Base-by-base conservation (phyloP, 2,797 vertebrate genomes). In the Ptychadena robeensis region DNA sequence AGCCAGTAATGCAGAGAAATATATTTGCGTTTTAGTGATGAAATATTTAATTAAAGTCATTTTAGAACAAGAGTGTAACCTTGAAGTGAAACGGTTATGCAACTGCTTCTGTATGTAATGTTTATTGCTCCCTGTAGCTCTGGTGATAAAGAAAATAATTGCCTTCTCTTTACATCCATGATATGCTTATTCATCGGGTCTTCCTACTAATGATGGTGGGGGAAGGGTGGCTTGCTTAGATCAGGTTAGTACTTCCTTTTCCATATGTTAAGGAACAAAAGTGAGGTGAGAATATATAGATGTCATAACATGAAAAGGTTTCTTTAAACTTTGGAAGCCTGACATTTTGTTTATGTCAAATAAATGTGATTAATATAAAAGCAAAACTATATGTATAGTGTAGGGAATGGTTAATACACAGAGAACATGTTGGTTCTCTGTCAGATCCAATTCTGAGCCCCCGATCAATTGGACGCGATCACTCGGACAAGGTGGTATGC, bases 31-130 rank as follows among this genome's bases (percentile, higher is more conserved):
- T 78, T 48, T 67, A 57, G 30, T 25, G 22, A 78, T 32, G 4
- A 72, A 63, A 27, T 80, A 27, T 65, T 71, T 73, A 31, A 80
- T 80, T 72, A 64, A 15, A 72, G 28, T 72, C 30, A n/a, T 44
- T 61, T 31, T n/a, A 65, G 9, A 4, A 74, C 7, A 10, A 34
- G 1, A 53, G 11, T 66, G 61, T 73, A 15, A 73, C 70, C 79
- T 73, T 81, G 71, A 37, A 15, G 15, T 9, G 40, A 11, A 28
- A 10, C 59, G 0, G 10, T 28, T 61, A 61, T 9, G 25, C 5
- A 22, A n/a, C 9, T 53, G 44, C 22, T 53, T 53, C 44, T 61
- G 28, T 61, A 61, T 10, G 59, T 61, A 27, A 28, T 61, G 2
- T 61, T 61, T 12, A 61, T 61, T 61, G 57, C 10, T 68, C 65